Evolutionary conservation across 1,140 invertebrate species (phyloP).

Genomic region (Copidosoma floridanum): DNA sequence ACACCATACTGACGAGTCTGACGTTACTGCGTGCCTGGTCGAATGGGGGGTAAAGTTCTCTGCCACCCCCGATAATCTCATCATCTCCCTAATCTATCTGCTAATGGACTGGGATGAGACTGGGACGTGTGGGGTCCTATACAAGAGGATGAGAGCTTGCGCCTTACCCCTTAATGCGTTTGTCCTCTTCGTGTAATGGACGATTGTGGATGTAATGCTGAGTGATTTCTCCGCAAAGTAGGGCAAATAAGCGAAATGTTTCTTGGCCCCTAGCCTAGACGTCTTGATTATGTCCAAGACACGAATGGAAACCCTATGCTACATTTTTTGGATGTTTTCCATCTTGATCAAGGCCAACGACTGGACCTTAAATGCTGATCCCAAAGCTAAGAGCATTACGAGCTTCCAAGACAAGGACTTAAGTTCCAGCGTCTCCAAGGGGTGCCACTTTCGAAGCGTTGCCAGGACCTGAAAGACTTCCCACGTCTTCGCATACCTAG

Average conservation of each 20-base stretch:
- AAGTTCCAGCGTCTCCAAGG: background rate
- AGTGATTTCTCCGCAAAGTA: background rate
- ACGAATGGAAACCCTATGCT: background rate
- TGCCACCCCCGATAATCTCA: background rate
- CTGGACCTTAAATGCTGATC: background rate
- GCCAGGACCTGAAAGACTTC: background rate
- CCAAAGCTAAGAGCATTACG: background rate
- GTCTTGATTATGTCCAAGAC: background rate
- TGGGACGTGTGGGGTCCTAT: slow-evolving; percentile 27
- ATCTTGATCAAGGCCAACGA: too few species aligned
- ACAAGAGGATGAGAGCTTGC: slow-evolving; percentile 18
- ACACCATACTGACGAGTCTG: too few species aligned
- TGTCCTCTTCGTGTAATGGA: slow-evolving; percentile 7
- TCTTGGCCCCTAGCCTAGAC: background rate
- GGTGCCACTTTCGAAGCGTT: background rate
- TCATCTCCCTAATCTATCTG: slow-evolving; percentile 27
- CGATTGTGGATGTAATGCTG: background rate
- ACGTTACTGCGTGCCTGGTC: slow-evolving; percentile 35
- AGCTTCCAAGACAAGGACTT: background rate
- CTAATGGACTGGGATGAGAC: slow-evolving; percentile 29
- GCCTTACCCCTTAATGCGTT: slow-evolving; percentile 16
- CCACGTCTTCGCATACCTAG: background rate
- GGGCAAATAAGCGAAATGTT: background rate
- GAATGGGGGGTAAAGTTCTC: slow-evolving; percentile 28
- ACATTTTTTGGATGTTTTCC: too few species aligned